Percentiles rank a stretch among this genome's conserved stretches.
Conservation (phyloP, 2,888 invertebrate genomes). For the Mechanitis mazaeus region DNA sequence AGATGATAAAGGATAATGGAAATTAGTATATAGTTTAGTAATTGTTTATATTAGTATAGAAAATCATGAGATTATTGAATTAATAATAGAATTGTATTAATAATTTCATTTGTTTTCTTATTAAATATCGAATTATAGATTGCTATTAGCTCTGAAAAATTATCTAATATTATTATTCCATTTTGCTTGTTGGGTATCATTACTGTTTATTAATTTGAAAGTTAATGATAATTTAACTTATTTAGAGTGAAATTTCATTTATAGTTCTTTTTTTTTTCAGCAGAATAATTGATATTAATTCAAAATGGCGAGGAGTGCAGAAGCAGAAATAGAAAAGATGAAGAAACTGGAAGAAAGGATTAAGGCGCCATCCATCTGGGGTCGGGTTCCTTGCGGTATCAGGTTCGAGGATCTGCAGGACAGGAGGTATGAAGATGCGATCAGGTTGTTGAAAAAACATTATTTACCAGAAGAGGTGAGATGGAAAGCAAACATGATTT, state of each 20-base stretch:
- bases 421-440: constrained; percentile 60
- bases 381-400: constrained; percentile 55
- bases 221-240: no score
- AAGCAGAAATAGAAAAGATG: constrained; percentile 60
- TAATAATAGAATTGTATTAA: not conserved
- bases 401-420: constrained; percentile 70
- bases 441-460: constrained; percentile 59
- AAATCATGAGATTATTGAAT: no score
- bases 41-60: not conserved
- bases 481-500: not conserved
- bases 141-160: no score
- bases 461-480: constrained; percentile 61
- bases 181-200: no score
- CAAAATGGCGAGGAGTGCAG: constrained; percentile 52
- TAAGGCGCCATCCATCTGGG: constrained; percentile 69
- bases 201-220: not conserved
- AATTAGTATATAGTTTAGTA: constrained; percentile 8
- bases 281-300: not conserved
- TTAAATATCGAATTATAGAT: not conserved
- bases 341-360: constrained; percentile 62
- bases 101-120: not conserved
- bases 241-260: no score
- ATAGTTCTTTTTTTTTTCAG: not conserved
- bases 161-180: no score
- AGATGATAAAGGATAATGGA: constrained; percentile 12